Conservation (phyloP, 1,140 invertebrate species). For the Carposina sasakii region DNA sequence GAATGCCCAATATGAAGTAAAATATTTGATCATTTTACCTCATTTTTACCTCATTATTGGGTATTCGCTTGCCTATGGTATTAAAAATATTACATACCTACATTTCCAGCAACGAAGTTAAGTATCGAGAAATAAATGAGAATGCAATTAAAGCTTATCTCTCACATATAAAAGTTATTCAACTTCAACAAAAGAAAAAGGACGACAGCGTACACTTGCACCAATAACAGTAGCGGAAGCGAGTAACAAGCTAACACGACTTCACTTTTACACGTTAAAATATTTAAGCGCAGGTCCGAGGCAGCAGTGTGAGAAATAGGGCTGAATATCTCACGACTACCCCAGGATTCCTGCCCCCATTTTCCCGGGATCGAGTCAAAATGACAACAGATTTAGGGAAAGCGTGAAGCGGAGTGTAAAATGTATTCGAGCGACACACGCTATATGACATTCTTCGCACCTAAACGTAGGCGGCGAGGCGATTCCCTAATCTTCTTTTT, state of each 20-base stretch:
- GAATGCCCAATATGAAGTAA: no score
- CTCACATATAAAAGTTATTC: no score
- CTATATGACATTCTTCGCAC: constrained; percentile 67
- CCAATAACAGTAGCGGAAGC: constrained; percentile 9
- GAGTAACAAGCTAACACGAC: constrained; percentile 46
- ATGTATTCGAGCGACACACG: constrained; percentile 58
- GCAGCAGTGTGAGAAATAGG: constrained; percentile 57
- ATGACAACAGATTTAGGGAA: constrained; percentile 70
- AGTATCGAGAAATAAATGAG: no score
- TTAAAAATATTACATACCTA: no score
- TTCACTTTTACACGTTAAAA: constrained; percentile 56
- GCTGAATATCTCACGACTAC: constrained; percentile 59
- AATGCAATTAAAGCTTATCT: no score
- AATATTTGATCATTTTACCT: no score
- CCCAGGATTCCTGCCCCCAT: constrained; percentile 58
- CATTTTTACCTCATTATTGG: no score
- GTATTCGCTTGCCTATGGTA: no score
- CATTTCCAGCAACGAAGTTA: no score
- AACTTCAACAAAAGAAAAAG: no score
- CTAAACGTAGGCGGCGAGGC: constrained; percentile 54
- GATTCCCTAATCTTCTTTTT: constrained; percentile 60
- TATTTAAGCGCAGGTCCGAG: constrained; percentile 45
- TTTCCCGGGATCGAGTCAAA: constrained; percentile 57
- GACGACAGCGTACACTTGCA: no score
- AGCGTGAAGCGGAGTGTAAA: constrained; percentile 67